Conservation (phyloP, 2,797 vertebrate genomes). For the Aphelocoma californica region DNA sequence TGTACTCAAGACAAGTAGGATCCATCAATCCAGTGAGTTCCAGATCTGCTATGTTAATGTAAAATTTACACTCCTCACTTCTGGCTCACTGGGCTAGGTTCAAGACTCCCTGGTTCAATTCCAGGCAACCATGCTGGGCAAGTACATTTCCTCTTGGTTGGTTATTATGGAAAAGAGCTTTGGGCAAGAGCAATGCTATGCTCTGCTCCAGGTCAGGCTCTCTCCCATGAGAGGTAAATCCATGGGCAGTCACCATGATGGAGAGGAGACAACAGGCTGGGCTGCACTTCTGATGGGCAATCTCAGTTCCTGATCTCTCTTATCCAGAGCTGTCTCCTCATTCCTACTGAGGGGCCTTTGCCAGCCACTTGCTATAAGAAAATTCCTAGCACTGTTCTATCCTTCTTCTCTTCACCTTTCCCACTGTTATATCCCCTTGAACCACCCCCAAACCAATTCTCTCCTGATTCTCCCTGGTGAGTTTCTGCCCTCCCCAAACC, state of each 20-base stretch:
- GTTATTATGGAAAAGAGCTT: neutral
- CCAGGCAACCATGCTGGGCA: rapidly evolving
- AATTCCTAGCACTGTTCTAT: neutral
- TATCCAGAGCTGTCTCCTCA: neutral
- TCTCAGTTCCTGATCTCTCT: neutral
- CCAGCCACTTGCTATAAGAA: rapidly evolving
- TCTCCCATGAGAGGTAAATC: neutral
- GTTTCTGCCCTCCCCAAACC: neutral
- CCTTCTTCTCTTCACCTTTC: neutral
- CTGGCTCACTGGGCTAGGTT: neutral
- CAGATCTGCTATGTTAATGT: neutral
- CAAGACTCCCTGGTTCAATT: neutral
- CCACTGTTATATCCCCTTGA: neutral
- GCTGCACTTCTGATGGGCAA: neutral
- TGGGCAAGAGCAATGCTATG: neutral
- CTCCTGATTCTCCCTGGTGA: neutral
- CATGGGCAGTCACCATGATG: neutral
- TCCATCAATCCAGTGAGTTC: neutral
- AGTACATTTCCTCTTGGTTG: neutral
- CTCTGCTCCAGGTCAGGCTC: neutral
- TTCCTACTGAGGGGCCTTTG: rapidly evolving
- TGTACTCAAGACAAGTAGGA: neutral
- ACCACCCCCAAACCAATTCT: neutral
- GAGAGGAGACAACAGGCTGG: neutral
- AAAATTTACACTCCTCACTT: neutral